A percentile compares a stretch with the other conserved stretches of the same genome.
phyloP scores from a whole-genome alignment of 1,140 invertebrate species.

The Microplitis mediator region DNA sequence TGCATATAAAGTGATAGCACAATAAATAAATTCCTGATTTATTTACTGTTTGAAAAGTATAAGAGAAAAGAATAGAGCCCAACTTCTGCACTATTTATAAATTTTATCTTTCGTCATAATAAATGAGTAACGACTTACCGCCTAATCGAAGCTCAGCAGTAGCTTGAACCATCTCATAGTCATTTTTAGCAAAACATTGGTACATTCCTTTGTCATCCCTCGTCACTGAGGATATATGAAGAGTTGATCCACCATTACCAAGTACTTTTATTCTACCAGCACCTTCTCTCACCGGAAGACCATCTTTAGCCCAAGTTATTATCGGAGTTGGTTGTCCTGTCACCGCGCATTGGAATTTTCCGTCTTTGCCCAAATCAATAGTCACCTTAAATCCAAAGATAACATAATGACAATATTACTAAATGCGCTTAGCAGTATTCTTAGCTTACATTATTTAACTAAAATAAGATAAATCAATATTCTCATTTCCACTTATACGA shows the following conservation, averaged over 20 bases:
- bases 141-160: conserved; percentile 82
- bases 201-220: conserved; percentile 86
- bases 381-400: conserved; percentile 54
- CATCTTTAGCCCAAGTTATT: conserved; percentile 85
- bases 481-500: too few species aligned
- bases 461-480: too few species aligned
- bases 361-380: conserved; percentile 81
- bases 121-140: conserved; percentile 66
- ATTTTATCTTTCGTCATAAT: background rate
- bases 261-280: conserved; percentile 54
- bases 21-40: too few species aligned
- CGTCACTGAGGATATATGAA: conserved; percentile 70
- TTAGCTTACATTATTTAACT: too few species aligned
- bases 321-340: conserved; percentile 81
- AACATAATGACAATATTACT: background rate
- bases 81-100: too few species aligned
- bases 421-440: too few species aligned
- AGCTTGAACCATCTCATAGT: conserved; percentile 84
- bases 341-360: conserved; percentile 84
- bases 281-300: conserved; percentile 71
- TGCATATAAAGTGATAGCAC: too few species aligned
- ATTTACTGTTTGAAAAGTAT: too few species aligned
- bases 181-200: conserved; percentile 86
- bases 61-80: background rate
- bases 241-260: conserved; percentile 49